phyloP scores from a whole-genome alignment of 1,140 invertebrate genomes.

The Ceratosolen solmsi region DNA sequence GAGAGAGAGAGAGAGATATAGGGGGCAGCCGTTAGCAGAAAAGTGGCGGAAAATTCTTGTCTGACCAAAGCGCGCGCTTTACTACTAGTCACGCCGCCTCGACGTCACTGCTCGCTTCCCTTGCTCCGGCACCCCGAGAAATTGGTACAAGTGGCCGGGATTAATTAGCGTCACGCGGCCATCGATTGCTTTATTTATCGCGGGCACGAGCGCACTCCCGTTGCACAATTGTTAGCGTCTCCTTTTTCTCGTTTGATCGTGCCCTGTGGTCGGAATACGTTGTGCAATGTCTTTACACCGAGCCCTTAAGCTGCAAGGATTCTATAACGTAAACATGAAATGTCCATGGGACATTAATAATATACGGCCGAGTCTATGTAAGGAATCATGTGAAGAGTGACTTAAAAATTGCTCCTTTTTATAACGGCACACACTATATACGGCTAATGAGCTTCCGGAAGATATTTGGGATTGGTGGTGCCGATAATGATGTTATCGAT shows the following conservation, averaged over 20 bases:
- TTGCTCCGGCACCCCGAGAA: neutral
- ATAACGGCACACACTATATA: too few species aligned
- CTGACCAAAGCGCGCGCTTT: constrained; percentile 23
- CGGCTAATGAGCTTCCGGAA: too few species aligned
- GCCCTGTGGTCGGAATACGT: neutral
- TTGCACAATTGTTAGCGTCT: neutral
- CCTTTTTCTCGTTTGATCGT: neutral
- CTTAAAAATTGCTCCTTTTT: too few species aligned
- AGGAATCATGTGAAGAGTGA: too few species aligned
- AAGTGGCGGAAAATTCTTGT: neutral
- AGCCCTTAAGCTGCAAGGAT: too few species aligned
- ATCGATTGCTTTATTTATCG: constrained; percentile 53
- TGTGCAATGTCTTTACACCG: too few species aligned
- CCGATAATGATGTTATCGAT: too few species aligned
- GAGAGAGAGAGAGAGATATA: neutral
- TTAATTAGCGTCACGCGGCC: constrained; percentile 48
- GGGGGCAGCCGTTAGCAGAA: neutral
- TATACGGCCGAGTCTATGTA: too few species aligned
- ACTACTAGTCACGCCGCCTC: constrained; percentile 11
- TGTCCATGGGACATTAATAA: too few species aligned
- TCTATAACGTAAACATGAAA: too few species aligned
- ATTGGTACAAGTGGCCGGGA: constrained; percentile 56
- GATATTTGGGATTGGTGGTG: too few species aligned
- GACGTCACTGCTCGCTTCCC: neutral
- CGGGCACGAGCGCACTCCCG: neutral